Evolutionary conservation across 2,888 invertebrate species (phyloP).

Genomic region (Epistrophe eligans): DNA sequence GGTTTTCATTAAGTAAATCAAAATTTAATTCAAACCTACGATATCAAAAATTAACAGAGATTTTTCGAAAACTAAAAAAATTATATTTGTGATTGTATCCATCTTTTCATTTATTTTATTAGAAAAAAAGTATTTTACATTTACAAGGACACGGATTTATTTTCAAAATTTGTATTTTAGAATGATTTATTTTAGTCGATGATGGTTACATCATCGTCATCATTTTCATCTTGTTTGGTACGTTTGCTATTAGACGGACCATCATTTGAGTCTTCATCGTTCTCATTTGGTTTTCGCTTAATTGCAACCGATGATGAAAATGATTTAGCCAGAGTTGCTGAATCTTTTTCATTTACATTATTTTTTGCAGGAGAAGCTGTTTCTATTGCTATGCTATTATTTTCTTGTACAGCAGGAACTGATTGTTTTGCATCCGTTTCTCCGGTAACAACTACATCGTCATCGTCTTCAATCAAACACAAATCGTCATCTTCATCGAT

Average conservation of each 20-base stretch:
- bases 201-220: conserved; percentile 60
- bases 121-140: conserved; percentile 54
- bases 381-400: conserved; percentile 50
- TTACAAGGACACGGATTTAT: conserved; percentile 51
- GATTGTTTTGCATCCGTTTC: conserved; percentile 60
- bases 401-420: conserved; percentile 33
- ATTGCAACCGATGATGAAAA: conserved; percentile 47
- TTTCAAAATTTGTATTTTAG: background rate
- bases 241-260: conserved; percentile 61
- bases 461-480: conserved; percentile 80
- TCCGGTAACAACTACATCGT: conserved; percentile 61
- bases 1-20: too few relatives aligned
- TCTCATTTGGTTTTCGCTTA: conserved; percentile 79
- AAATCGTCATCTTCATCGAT: conserved; percentile 80
- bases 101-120: conserved; percentile 46
- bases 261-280: conserved; percentile 75
- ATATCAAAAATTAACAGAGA: background rate
- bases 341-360: conserved; percentile 67
- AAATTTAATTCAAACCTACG: too few relatives aligned
- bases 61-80: background rate
- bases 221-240: conserved; percentile 57
- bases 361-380: conserved; percentile 75
- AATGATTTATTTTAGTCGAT: conserved; percentile 41
- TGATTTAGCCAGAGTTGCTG: conserved; percentile 18
- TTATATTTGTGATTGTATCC: conserved; percentile 9